Conservation (phyloP, 2,113 vertebrate species). For the Dascyllus trimaculatus region DNA sequence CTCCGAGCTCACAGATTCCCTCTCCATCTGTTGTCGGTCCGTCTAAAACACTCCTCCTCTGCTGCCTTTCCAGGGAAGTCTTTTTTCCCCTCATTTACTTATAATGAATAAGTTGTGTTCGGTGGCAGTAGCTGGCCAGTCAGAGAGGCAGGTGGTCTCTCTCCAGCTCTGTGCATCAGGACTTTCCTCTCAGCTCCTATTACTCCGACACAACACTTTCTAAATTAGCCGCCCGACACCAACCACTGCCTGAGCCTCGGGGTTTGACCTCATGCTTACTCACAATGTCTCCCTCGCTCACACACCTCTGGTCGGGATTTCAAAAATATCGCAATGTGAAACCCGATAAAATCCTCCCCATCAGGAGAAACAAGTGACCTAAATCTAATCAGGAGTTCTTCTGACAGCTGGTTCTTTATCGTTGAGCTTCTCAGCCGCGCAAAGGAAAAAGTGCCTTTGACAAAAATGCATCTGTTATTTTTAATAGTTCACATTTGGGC, state of each 20-base stretch:
- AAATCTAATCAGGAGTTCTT: neutral
- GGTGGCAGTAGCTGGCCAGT: constrained; percentile 34
- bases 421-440: neutral
- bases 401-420: neutral
- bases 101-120: constrained; percentile 20
- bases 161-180: constrained; percentile 29
- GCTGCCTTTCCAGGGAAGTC: neutral
- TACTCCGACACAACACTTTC: constrained; percentile 74
- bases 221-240: constrained; percentile 62
- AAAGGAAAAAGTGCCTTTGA: too few relatives aligned
- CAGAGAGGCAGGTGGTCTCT: constrained; percentile 14
- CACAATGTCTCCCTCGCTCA: constrained; percentile 18
- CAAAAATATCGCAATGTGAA: neutral
- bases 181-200: constrained; percentile 65
- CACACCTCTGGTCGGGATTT: neutral
- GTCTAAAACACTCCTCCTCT: neutral
- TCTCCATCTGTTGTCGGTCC: constrained; percentile 45
- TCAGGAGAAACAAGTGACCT: neutral
- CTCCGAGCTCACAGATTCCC: constrained; percentile 37
- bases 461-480: too few relatives aligned
- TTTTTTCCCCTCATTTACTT: constrained; percentile 10
- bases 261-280: constrained; percentile 28
- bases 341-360: neutral
- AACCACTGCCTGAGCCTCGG: constrained; percentile 34
- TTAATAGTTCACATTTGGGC: too few relatives aligned